Evolutionary conservation across 2,113 vertebrate genomes (phyloP).

Genomic region (Leptobrachium ailaonicum): DNA sequence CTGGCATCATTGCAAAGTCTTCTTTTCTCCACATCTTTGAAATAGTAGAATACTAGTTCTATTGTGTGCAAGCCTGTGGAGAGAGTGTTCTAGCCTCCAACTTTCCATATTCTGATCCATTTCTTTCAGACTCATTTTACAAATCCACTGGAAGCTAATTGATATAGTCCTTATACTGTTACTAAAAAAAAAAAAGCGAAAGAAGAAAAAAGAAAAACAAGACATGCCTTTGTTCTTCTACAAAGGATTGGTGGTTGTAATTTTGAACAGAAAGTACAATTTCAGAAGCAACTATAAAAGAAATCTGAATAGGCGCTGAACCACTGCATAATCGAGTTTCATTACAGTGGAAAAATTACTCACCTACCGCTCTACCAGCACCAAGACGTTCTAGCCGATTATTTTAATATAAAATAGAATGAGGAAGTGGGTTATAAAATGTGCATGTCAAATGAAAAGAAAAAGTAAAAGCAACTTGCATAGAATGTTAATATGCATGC

Average conservation of each 20-base stretch:
- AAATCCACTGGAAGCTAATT: constrained; percentile 46
- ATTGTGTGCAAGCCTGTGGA: constrained; percentile 40
- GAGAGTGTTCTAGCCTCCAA: constrained; percentile 36
- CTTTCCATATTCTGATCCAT: constrained; percentile 43
- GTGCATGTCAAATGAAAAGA: no score
- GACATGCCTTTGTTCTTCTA: constrained; percentile 35
- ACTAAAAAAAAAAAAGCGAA: constrained; percentile 18
- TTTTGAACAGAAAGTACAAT: constrained; percentile 44
- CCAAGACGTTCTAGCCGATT: constrained; percentile 10
- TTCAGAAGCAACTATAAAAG: constrained; percentile 31
- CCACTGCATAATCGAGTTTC: constrained; percentile 34
- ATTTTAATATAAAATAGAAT: neutral
- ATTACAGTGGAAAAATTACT: constrained; percentile 23
- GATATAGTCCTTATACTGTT: constrained; percentile 42
- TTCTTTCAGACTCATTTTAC: constrained; percentile 44
- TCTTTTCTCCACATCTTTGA: constrained; percentile 42
- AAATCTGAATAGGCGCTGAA: constrained; percentile 38
- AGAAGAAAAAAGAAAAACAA: constrained; percentile 28
- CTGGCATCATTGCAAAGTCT: constrained; percentile 39
- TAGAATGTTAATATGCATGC: no score
- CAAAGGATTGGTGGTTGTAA: constrained; percentile 41
- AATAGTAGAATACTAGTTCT: constrained; percentile 43
- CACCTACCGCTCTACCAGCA: constrained; percentile 3
- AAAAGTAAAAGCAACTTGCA: no score
- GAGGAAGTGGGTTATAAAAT: no score